phyloP scores from a whole-genome alignment of 2,797 vertebrate genomes.

The Melanogrammus aeglefinus region DNA sequence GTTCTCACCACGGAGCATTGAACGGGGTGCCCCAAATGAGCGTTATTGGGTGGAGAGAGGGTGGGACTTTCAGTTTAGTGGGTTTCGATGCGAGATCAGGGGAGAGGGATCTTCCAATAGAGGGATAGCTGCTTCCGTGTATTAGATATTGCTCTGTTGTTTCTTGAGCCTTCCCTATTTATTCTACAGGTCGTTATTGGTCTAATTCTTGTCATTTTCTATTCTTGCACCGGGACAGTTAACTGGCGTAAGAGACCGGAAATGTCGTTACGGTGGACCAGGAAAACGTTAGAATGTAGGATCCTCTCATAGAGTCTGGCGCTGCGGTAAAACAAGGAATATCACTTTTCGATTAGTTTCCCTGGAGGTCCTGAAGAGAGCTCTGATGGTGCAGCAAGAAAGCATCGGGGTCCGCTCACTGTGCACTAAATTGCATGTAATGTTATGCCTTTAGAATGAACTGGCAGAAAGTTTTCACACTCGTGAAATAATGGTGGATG shows the following conservation, averaged over 20 bases:
- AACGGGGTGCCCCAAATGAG: background rate
- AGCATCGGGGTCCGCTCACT: background rate
- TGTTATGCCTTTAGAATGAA: background rate
- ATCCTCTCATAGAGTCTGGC: conserved; percentile 11
- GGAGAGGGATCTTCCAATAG: background rate
- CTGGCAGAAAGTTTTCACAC: background rate
- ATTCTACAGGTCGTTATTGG: background rate
- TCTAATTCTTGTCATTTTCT: background rate
- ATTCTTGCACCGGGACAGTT: background rate
- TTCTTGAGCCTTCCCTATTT: background rate
- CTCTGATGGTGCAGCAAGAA: background rate
- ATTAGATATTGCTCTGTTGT: no score
- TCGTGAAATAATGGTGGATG: background rate
- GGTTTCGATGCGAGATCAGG: no score
- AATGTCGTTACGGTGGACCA: background rate
- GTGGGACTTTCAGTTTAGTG: background rate
- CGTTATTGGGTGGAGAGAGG: background rate
- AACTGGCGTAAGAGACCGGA: background rate
- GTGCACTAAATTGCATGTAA: background rate
- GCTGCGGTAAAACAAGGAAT: conserved; percentile 50
- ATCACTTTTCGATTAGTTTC: conserved; percentile 51
- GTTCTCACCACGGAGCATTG: background rate
- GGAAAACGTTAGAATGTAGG: background rate
- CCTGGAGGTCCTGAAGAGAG: conserved; percentile 49
- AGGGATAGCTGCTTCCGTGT: background rate